Conservation (phyloP, 2,888 invertebrate species). For the Scaptomyza polygonia region DNA sequence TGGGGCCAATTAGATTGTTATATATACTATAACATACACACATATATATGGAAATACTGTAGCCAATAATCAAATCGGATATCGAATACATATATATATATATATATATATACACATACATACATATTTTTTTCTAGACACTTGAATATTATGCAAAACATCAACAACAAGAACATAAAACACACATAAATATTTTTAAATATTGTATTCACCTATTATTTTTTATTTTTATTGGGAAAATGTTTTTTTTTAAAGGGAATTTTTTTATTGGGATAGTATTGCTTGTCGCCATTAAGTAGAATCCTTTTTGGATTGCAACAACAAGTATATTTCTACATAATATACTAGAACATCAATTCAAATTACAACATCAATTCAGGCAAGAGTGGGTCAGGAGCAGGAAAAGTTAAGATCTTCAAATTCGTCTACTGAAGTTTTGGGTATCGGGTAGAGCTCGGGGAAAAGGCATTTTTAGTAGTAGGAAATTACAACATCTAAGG, state of each 20-base stretch:
- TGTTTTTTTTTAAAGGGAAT: too few species aligned
- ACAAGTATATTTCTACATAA: conserved; percentile 35
- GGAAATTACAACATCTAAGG: conserved; percentile 84
- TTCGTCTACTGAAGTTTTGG: conserved; percentile 31
- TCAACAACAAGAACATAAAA: conserved; percentile 24
- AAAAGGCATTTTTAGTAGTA: conserved; percentile 44
- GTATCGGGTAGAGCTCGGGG: conserved; percentile 29
- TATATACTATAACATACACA: conserved; percentile 46
- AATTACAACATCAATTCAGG: conserved; percentile 72
- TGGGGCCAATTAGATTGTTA: conserved; percentile 45
- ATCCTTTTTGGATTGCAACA: conserved; percentile 6
- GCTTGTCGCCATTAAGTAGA: conserved; percentile 14
- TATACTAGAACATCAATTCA: conserved; percentile 31
- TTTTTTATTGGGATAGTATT: conserved; percentile 6
- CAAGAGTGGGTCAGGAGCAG: neutral
- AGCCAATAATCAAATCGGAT: conserved; percentile 20
- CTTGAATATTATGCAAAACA: conserved; percentile 51
- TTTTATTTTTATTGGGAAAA: neutral
- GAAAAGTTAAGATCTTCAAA: conserved; percentile 19
- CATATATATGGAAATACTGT: conserved; percentile 24
- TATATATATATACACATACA: conserved; percentile 13
- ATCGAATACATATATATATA: conserved; percentile 23
- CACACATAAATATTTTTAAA: conserved; percentile 60
- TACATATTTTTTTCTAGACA: conserved; percentile 8
- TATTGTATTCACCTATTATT: conserved; percentile 59